Percentiles rank a stretch among this genome's conserved stretches.
phyloP scores from a whole-genome alignment of 2,797 vertebrate species.

The Sebastes umbrosus region DNA sequence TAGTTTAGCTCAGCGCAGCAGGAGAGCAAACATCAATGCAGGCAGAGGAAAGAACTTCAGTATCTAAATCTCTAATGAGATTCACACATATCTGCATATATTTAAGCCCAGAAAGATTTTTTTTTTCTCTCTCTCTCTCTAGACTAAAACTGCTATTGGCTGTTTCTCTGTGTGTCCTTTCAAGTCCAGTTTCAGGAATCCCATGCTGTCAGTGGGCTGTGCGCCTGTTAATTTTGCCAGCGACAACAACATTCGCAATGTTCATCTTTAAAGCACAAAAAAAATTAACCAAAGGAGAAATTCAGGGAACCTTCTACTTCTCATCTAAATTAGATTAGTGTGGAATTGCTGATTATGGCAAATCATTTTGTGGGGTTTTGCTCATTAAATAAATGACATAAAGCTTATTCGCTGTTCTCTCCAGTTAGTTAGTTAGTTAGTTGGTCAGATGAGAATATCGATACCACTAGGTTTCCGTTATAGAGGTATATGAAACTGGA shows the following conservation, averaged over 20 bases:
- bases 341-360: background rate
- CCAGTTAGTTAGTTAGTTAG: background rate
- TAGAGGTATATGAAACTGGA: background rate
- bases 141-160: background rate
- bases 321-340: background rate
- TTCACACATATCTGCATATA: conserved; percentile 23
- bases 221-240: background rate
- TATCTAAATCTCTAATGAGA: conserved; percentile 43
- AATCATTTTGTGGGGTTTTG: background rate
- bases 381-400: background rate
- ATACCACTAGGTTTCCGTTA: background rate
- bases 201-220: conserved; percentile 2
- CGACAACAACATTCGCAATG: background rate
- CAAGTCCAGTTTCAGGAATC: background rate
- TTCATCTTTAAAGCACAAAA: conserved; percentile 10
- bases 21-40: conserved; percentile 41
- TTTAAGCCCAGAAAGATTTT: background rate
- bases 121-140: background rate
- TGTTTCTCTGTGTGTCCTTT: background rate
- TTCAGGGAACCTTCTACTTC: background rate
- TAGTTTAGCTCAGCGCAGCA: conserved; percentile 26
- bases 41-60: conserved; percentile 3
- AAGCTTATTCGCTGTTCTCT: background rate
- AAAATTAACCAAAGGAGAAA: background rate
- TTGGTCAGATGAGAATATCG: background rate